These are phyloP conservation scores for Rhabdomys dilectus DNA, from an alignment of 2,113 vertebrate species.

Conservation along the genomic window DNA sequence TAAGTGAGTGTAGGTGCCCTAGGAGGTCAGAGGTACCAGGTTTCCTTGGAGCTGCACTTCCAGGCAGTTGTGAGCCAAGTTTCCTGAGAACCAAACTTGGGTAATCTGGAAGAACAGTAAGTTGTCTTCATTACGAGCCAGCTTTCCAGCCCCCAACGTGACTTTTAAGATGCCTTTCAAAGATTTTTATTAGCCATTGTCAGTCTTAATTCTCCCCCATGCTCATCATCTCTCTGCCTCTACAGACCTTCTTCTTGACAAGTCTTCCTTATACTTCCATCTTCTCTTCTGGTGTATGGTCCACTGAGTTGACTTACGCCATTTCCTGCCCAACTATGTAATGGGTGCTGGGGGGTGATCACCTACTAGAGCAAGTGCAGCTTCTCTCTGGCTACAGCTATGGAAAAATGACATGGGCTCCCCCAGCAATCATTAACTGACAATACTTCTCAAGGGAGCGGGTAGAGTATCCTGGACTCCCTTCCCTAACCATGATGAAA, in stretches of 20 bases:
- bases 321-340: background rate
- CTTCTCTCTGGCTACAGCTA: background rate
- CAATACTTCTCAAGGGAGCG: background rate
- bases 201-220: too few relatives aligned
- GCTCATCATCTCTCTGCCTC: background rate
- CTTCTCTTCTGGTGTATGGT: too few relatives aligned
- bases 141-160: background rate
- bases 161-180: background rate
- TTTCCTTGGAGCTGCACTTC: background rate
- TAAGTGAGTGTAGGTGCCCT: background rate
- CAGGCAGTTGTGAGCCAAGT: background rate
- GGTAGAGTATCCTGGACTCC: background rate
- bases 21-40: background rate
- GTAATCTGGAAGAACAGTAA: background rate
- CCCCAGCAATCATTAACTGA: too few relatives aligned
- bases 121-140: background rate
- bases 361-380: background rate
- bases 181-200: background rate
- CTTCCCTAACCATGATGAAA: background rate
- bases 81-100: background rate
- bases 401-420: background rate
- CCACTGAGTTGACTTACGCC: background rate
- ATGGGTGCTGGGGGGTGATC: accelerated
- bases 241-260: background rate
- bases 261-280: background rate